Evolutionary conservation across 2,888 invertebrate species (phyloP).

Genomic region (Metallyticus violacea): DNA sequence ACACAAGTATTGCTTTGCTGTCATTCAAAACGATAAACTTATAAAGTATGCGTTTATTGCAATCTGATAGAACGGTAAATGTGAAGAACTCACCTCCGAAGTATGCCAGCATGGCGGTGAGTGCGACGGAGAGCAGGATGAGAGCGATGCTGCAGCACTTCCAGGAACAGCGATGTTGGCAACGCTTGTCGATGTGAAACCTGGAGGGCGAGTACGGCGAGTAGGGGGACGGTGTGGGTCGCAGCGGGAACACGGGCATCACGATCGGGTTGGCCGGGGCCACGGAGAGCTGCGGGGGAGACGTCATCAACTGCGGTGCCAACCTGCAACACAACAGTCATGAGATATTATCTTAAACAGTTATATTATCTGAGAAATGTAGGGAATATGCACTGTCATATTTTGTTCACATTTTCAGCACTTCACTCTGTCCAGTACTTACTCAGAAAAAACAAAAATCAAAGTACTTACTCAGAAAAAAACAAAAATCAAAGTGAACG

Average conservation of each 20-base stretch:
- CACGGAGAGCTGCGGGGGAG: slow-evolving; percentile 25
- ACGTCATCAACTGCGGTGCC: slow-evolving; percentile 40
- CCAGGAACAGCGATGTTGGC: slow-evolving; percentile 94
- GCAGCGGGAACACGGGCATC: slow-evolving; percentile 84
- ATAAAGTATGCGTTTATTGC: no score
- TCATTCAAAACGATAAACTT: no score
- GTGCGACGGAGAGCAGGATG: slow-evolving; percentile 84
- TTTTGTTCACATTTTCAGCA: no score
- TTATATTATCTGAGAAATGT: neutral
- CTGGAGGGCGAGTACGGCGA: slow-evolving; percentile 89
- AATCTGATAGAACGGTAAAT: no score
- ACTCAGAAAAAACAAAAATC: no score
- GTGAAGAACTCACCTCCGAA: slow-evolving; percentile 76
- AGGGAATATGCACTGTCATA: neutral
- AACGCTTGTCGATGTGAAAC: slow-evolving; percentile 92
- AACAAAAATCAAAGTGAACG: no score
- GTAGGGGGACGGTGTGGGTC: slow-evolving; percentile 57
- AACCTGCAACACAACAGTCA: slow-evolving; percentile 13
- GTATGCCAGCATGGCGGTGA: slow-evolving; percentile 91
- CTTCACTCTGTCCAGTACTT: no score
- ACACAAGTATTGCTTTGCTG: no score
- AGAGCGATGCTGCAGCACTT: slow-evolving; percentile 92
- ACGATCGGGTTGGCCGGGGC: slow-evolving; percentile 67
- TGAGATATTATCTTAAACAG: neutral
- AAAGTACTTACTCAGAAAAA: no score